These are phyloP conservation scores for Drosophila atroscutellata DNA, from an alignment of 2,888 invertebrate species.

Conservation along the genomic window DNA sequence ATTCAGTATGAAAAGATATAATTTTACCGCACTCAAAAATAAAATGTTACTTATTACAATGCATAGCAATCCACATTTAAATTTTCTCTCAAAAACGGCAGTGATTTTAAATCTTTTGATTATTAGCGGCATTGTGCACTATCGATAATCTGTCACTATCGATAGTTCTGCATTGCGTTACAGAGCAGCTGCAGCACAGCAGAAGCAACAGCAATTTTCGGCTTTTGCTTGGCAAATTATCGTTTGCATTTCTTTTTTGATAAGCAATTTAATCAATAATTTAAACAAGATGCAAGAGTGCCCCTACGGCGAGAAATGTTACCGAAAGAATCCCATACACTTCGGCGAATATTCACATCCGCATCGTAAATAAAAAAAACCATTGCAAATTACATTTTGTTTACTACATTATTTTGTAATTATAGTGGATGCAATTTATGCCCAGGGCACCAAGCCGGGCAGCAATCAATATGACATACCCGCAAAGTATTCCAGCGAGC, in stretches of 20 bases:
- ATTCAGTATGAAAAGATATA: not conserved
- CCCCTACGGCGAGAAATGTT: constrained; percentile 91
- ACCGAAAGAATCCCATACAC: constrained; percentile 93
- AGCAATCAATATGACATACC: constrained; percentile 87
- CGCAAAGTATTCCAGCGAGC: constrained; percentile 85
- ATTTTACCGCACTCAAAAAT: not conserved
- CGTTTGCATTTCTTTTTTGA: not conserved
- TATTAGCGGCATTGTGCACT: not conserved
- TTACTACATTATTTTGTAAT: not conserved
- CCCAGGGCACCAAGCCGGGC: constrained; percentile 80
- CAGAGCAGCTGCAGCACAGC: not conserved
- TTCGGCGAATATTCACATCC: constrained; percentile 92
- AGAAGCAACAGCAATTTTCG: constrained; percentile 2
- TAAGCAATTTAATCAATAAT: not conserved
- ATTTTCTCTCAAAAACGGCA: not conserved
- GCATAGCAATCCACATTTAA: not conserved
- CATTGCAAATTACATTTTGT: not conserved
- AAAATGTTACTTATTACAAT: not conserved
- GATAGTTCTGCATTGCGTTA: not conserved
- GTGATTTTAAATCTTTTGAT: not conserved
- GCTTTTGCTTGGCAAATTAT: constrained; percentile 12
- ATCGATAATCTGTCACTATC: constrained; percentile 1
- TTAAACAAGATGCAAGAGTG: constrained; percentile 86
- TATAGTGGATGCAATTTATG: constrained; percentile 89
- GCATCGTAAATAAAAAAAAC: constrained; percentile 87